Evolutionary conservation across 2,888 invertebrate genomes (phyloP), one percentile per base, ranked within the genome.

Genomic region (Euzophera pinguis): DNA sequence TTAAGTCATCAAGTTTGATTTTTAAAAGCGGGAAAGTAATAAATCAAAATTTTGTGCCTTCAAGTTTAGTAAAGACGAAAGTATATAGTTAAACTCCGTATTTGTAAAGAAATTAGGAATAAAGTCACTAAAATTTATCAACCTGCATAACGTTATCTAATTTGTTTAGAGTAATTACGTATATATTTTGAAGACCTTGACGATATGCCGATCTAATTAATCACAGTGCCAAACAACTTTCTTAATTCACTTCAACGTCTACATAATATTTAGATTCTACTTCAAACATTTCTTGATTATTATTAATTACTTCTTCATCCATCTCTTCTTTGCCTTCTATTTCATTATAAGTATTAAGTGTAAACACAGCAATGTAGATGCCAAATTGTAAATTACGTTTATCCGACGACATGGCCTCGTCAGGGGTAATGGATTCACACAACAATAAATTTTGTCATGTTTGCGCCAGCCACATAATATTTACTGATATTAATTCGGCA

Each of bases 391-490:
- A 60, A 67, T 59, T 48, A 51, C 55, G 48, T 35, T 53, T 55
- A 56, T 56, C 53, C 50, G 51, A 53, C 56, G 54, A 45, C 32
- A 39, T 59, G 65, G 61, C 68, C 67, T 69, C 65, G 69, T 63
- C 63, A 58, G 62, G 58, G 56, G 62, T 65, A 70, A 69, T 75
- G 71, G 71, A 73, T 78, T 73, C 73, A 71, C 67, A 61, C 62
- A 64, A 74, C 71, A 68, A 80, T 85, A 84, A 82, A 84, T 85
- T 85, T 80, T 58, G 70, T 74, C 65, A 73, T 78, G 78, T 79
- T 81, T 81, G 80, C 81, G 78, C 69, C 60, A 60, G 69, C 66
- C 65, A 71, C 64, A 71, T 74, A 78, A 83, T 84, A 80, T 87
- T 86, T 85, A 74, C 76, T 62, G 62, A 71, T 76, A 78, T 81